phyloP scores from a whole-genome alignment of 2,797 vertebrate genomes.

The Momotus momota region DNA sequence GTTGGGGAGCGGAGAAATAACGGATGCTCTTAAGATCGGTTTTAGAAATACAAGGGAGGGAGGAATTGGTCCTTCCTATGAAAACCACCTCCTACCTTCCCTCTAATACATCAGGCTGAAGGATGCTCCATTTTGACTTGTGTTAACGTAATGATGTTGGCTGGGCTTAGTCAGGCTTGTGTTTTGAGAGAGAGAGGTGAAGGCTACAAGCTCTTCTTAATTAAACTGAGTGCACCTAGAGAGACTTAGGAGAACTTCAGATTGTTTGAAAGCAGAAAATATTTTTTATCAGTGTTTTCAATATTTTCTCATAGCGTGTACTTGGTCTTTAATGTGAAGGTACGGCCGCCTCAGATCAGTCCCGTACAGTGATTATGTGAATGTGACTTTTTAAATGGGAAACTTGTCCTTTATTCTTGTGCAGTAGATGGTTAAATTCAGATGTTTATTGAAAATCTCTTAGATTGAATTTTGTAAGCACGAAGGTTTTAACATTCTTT shows the following conservation, averaged over 20 bases:
- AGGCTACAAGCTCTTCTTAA: constrained; percentile 17
- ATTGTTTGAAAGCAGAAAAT: constrained; percentile 12
- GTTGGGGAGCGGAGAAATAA: neutral
- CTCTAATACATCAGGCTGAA: neutral
- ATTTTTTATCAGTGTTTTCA: neutral
- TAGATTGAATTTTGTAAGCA: neutral
- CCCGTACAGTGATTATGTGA: neutral
- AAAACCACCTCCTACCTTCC: neutral
- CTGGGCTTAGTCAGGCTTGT: neutral
- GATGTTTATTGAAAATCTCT: neutral
- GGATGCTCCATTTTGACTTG: constrained; percentile 4
- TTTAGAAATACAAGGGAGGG: neutral
- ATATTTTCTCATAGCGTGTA: neutral
- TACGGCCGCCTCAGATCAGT: neutral
- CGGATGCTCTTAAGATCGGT: neutral
- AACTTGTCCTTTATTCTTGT: neutral
- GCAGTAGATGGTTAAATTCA: neutral
- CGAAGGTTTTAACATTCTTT: neutral
- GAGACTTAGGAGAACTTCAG: neutral
- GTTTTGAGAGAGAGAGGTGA: neutral
- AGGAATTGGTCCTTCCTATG: neutral
- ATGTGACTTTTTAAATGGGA: neutral
- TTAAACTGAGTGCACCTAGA: constrained; percentile 19
- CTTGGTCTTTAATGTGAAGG: neutral
- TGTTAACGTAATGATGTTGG: neutral